These are phyloP conservation scores for Tenualosa ilisha DNA, from an alignment of 2,797 vertebrate species.

Conservation along the genomic window DNA sequence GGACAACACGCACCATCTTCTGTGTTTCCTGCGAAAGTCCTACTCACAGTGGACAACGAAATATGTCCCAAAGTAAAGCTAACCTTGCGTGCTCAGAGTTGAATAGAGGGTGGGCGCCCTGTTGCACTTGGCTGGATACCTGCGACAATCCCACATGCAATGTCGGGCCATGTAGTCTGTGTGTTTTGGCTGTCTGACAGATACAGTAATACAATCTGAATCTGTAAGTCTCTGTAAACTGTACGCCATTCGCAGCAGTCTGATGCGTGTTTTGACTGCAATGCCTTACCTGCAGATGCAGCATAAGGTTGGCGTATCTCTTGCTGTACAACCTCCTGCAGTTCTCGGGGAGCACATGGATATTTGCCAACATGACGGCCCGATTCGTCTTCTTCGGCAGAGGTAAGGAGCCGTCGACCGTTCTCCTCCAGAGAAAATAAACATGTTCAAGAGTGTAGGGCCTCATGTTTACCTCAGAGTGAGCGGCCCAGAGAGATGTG, in stretches of 20 bases:
- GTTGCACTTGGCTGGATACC: background rate
- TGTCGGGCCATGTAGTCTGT: background rate
- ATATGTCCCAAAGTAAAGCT: too few relatives aligned
- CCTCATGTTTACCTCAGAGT: background rate
- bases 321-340: slow-evolving; percentile 90
- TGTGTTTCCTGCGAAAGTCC: too few relatives aligned
- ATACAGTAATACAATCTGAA: too few relatives aligned
- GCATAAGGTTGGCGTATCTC: slow-evolving; percentile 77
- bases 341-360: slow-evolving; percentile 96
- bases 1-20: too few relatives aligned
- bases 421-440: slow-evolving; percentile 29
- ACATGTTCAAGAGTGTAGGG: slow-evolving; percentile 13
- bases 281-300: slow-evolving; percentile 64
- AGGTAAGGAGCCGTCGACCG: slow-evolving; percentile 71
- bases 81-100: background rate
- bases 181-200: too few relatives aligned
- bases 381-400: slow-evolving; percentile 89
- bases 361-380: slow-evolving; percentile 88
- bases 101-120: background rate
- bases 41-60: too few relatives aligned
- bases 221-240: too few relatives aligned
- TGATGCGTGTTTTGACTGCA: too few relatives aligned
- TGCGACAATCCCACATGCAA: background rate
- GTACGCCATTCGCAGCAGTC: too few relatives aligned
- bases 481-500: background rate